Evolutionary conservation across 2,113 vertebrate genomes (phyloP).

Genomic region (Sterrhoptilus dennistouni): DNA sequence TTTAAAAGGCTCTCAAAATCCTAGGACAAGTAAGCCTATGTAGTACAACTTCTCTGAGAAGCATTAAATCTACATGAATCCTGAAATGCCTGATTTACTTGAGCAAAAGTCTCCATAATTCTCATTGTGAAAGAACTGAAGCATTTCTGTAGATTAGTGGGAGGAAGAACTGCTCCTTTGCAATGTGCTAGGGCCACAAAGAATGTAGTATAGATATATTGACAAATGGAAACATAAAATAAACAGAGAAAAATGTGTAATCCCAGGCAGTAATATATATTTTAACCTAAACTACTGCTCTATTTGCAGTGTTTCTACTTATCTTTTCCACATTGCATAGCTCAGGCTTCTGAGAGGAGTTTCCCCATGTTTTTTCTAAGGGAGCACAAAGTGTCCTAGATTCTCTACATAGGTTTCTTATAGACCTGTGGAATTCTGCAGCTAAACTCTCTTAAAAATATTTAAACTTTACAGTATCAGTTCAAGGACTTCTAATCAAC

Average conservation of each 20-base stretch:
- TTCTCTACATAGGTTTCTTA: neutral
- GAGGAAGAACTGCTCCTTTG: neutral
- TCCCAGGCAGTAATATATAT: neutral
- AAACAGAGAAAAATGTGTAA: neutral
- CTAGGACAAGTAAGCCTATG: neutral
- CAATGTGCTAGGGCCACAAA: neutral
- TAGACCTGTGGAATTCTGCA: neutral
- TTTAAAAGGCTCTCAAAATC: neutral
- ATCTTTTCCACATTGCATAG: neutral
- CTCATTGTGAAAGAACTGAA: neutral
- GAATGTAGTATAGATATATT: rapidly evolving
- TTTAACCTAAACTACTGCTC: neutral
- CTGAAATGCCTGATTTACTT: neutral
- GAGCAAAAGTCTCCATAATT: neutral
- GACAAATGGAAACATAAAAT: neutral
- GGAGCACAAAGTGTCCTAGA: neutral
- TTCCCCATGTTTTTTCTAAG: neutral
- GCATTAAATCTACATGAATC: neutral
- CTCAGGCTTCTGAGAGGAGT: neutral
- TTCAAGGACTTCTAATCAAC: neutral
- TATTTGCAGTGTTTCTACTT: neutral
- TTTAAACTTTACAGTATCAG: neutral
- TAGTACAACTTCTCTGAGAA: neutral
- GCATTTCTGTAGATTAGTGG: neutral
- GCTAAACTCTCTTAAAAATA: neutral